phyloP scores from a whole-genome alignment of 2,888 invertebrate species.

The Scaptomyza cyrtandrae region DNA sequence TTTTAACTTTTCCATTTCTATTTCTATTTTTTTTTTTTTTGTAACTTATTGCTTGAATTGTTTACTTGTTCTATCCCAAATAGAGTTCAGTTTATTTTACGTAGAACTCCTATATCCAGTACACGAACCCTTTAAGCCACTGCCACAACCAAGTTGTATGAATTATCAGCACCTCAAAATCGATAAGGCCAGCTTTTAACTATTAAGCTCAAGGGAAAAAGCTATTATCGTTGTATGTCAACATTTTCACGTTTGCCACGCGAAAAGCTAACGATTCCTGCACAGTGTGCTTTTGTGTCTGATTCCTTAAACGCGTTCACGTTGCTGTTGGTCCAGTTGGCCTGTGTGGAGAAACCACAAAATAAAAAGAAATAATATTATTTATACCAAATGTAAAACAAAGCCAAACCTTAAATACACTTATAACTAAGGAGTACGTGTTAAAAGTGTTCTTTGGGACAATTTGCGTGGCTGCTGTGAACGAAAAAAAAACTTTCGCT shows the following conservation, averaged over 20 bases:
- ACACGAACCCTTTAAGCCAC: slow-evolving; percentile 28
- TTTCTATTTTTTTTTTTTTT: too few species aligned
- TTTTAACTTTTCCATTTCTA: too few species aligned
- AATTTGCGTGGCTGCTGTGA: slow-evolving; percentile 20
- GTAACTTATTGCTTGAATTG: neutral
- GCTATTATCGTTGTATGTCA: slow-evolving; percentile 45
- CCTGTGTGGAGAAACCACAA: slow-evolving; percentile 45
- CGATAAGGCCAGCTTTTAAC: slow-evolving; percentile 46
- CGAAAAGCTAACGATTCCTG: slow-evolving; percentile 69
- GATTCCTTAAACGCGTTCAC: slow-evolving; percentile 76
- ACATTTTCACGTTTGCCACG: slow-evolving; percentile 53
- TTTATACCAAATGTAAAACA: slow-evolving; percentile 5
- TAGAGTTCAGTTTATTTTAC: neutral
- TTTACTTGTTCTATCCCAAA: neutral
- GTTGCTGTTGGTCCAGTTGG: slow-evolving; percentile 67
- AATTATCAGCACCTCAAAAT: slow-evolving; percentile 18
- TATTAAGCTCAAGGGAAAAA: slow-evolving; percentile 40
- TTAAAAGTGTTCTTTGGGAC: neutral
- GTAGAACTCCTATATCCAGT: slow-evolving; percentile 14
- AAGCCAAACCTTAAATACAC: neutral
- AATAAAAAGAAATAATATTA: slow-evolving; percentile 40
- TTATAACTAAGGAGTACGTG: neutral
- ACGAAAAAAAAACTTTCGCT: slow-evolving; percentile 46
- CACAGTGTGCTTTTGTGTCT: slow-evolving; percentile 77
- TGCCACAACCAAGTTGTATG: slow-evolving; percentile 21